Conservation (phyloP, 2,113 vertebrate genomes). For the Heterotis niloticus region DNA sequence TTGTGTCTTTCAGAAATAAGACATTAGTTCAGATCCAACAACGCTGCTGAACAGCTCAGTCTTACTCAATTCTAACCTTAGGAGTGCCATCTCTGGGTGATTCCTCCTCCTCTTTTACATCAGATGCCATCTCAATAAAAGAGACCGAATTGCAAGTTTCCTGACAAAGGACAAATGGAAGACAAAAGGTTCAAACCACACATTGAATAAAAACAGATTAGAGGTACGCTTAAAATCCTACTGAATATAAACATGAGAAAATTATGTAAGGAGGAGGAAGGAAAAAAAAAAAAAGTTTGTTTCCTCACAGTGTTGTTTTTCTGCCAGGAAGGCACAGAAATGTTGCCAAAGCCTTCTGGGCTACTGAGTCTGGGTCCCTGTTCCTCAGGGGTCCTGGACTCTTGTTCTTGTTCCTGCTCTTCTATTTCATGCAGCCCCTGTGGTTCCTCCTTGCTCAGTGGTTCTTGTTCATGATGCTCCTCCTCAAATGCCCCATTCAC, state of each 20-base stretch:
- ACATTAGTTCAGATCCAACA: neutral
- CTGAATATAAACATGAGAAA: neutral
- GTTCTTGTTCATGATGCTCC: constrained; percentile 40
- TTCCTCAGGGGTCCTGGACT: constrained; percentile 43
- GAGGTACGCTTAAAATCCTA: neutral
- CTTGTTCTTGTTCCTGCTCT: constrained; percentile 43
- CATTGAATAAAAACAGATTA: neutral
- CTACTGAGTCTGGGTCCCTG: constrained; percentile 45
- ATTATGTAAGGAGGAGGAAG: neutral
- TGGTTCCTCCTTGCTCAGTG: constrained; percentile 38
- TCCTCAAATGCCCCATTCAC: constrained; percentile 65
- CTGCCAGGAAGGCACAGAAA: constrained; percentile 37
- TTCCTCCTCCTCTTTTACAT: constrained; percentile 39
- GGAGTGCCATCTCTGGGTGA: constrained; percentile 37
- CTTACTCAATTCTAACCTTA: constrained; percentile 39
- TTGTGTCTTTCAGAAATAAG: neutral
- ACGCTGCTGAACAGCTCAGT: neutral
- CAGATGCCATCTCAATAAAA: constrained; percentile 27
- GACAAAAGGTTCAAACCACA: neutral
- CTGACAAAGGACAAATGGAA: constrained; percentile 36
- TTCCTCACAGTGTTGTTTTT: constrained; percentile 42
- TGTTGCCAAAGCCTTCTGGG: constrained; percentile 56
- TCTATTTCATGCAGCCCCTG: constrained; percentile 43
- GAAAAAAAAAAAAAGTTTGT: neutral
- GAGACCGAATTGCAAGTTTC: constrained; percentile 43